Percentiles rank a stretch among this genome's conserved stretches.
phyloP scores from a whole-genome alignment of 2,113 vertebrate genomes.

The Odontesthes bonariensis region DNA sequence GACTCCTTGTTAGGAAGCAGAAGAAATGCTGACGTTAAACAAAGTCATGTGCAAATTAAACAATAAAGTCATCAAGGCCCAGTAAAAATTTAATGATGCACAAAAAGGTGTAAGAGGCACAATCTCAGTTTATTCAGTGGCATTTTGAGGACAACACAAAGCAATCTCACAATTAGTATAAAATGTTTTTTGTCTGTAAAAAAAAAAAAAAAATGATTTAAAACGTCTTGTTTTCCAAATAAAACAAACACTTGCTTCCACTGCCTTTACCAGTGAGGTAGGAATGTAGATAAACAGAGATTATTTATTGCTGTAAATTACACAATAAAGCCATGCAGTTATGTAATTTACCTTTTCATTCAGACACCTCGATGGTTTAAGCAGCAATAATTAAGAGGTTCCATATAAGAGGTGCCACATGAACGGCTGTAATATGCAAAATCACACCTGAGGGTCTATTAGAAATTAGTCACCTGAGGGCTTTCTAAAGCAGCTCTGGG shows the following conservation, averaged over 20 bases:
- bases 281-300: slow-evolving; percentile 56
- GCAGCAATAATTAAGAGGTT: slow-evolving; percentile 75
- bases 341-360: slow-evolving; percentile 71
- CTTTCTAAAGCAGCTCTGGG: slow-evolving; percentile 57
- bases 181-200: slow-evolving; percentile 87
- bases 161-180: slow-evolving; percentile 86
- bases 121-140: slow-evolving; percentile 88
- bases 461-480: slow-evolving; percentile 76
- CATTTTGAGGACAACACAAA: slow-evolving; percentile 92
- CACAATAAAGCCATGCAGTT: slow-evolving; percentile 59
- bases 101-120: slow-evolving; percentile 94
- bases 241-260: slow-evolving; percentile 20
- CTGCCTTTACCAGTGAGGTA: slow-evolving; percentile 17
- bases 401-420: slow-evolving; percentile 65
- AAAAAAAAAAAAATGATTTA: neutral
- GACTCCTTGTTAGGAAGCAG: slow-evolving; percentile 95
- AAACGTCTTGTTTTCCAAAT: slow-evolving; percentile 11
- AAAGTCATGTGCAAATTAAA: slow-evolving; percentile 93
- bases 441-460: slow-evolving; percentile 77
- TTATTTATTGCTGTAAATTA: slow-evolving; percentile 68
- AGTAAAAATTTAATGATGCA: slow-evolving; percentile 99
- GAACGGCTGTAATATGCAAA: slow-evolving; percentile 63
- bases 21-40: slow-evolving; percentile 99
- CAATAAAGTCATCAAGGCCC: slow-evolving; percentile 95
- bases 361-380: slow-evolving; percentile 73